Conservation (phyloP, 2,797 vertebrate species). For the Valencia hispanica region DNA sequence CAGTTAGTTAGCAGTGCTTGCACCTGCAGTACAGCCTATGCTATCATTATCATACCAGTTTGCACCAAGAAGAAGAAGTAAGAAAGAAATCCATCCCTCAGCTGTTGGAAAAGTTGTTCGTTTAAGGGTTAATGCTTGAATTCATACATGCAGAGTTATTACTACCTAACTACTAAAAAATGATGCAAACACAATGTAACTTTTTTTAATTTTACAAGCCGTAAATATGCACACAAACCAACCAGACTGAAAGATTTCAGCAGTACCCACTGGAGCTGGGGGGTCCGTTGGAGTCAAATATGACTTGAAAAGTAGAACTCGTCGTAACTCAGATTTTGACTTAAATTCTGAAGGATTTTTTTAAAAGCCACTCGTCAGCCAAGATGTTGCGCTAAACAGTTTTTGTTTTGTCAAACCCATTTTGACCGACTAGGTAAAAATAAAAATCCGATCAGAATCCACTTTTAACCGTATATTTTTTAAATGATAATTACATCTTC, state of each 20-base stretch:
- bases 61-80: background rate
- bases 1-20: background rate
- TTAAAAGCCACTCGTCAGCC: too few species aligned
- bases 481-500: too few species aligned
- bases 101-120: background rate
- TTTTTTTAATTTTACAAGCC: background rate
- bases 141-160: background rate
- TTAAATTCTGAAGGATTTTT: too few species aligned
- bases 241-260: background rate
- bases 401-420: too few species aligned
- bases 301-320: too few species aligned
- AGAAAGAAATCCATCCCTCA: background rate
- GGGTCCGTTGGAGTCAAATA: too few species aligned
- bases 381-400: too few species aligned
- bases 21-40: background rate
- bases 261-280: background rate
- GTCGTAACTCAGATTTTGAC: too few species aligned
- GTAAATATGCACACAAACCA: background rate
- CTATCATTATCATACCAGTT: background rate
- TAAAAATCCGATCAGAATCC: too few species aligned
- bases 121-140: background rate
- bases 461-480: too few species aligned
- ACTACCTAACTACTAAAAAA: too few species aligned
- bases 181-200: background rate
- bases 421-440: too few species aligned